These are phyloP conservation scores for Tretioscincus oriximinensis DNA, from an alignment of 2,113 vertebrate species.

Conservation along the genomic window DNA sequence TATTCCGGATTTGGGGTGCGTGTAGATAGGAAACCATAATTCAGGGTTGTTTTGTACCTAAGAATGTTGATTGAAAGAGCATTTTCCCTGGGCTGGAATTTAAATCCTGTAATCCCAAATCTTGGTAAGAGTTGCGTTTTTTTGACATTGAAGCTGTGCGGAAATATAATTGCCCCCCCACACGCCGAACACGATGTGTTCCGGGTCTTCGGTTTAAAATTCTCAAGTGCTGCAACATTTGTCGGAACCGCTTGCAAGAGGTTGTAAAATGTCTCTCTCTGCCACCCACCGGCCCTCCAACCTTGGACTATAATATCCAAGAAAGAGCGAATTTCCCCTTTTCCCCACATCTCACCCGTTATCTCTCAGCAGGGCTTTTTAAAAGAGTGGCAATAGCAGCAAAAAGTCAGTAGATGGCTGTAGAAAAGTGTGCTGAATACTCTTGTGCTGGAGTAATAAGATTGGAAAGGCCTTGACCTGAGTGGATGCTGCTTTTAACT, in stretches of 20 bases:
- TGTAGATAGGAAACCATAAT: no score
- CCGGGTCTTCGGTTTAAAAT: background rate
- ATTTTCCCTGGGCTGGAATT: background rate
- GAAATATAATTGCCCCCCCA: no score
- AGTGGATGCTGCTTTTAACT: constrained; percentile 81
- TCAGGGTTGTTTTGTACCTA: no score
- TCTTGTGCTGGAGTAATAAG: constrained; percentile 66
- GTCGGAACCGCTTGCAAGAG: background rate
- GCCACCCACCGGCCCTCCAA: background rate
- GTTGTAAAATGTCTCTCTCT: background rate
- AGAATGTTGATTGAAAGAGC: no score
- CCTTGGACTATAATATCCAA: background rate
- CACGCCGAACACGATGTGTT: background rate
- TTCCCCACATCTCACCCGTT: constrained; percentile 1
- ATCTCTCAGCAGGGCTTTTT: constrained; percentile 25
- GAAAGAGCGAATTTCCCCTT: background rate
- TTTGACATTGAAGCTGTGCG: background rate
- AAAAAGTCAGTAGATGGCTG: constrained; percentile 85
- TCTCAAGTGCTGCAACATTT: background rate
- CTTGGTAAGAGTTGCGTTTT: constrained; percentile 12
- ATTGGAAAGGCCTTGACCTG: constrained; percentile 81
- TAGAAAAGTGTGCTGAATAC: constrained; percentile 77
- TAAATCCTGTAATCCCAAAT: background rate
- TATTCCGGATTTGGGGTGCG: no score
- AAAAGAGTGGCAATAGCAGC: constrained; percentile 71